Conservation (phyloP, 2,113 vertebrate species). For the Oceanodroma tethys region DNA sequence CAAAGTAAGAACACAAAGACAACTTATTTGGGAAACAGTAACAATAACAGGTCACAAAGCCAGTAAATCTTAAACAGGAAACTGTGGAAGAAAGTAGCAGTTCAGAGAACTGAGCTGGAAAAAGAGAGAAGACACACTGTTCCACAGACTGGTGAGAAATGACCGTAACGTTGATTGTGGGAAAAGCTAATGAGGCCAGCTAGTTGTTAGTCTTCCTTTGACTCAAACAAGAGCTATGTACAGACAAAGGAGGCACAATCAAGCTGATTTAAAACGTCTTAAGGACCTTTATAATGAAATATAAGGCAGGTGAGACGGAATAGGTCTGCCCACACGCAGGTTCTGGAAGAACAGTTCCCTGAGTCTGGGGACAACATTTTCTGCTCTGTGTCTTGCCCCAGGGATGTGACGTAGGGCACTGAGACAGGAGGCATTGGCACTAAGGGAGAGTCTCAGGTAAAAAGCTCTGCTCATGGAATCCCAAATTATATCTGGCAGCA, state of each 20-base stretch:
- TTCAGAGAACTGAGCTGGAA: background rate
- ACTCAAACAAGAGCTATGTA: background rate
- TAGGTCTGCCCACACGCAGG: background rate
- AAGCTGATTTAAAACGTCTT: background rate
- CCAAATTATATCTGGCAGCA: background rate
- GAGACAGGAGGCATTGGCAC: background rate
- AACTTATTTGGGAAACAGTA: background rate
- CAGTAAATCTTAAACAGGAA: background rate
- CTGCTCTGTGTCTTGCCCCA: background rate
- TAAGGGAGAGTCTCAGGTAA: background rate
- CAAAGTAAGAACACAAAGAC: background rate
- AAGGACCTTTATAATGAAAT: background rate
- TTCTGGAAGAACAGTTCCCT: background rate
- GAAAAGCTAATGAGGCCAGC: background rate
- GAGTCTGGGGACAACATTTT: background rate
- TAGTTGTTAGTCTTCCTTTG: background rate
- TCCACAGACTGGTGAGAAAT: background rate
- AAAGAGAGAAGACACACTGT: fast-evolving
- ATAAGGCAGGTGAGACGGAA: background rate
- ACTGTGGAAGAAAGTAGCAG: background rate
- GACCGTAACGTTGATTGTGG: too few relatives aligned
- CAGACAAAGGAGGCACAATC: background rate
- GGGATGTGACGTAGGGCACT: background rate
- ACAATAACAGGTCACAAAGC: background rate
- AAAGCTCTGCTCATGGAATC: background rate